These are phyloP conservation scores for Rhipidura dahli DNA, from an alignment of 2,113 vertebrate genomes.

Conservation along the genomic window DNA sequence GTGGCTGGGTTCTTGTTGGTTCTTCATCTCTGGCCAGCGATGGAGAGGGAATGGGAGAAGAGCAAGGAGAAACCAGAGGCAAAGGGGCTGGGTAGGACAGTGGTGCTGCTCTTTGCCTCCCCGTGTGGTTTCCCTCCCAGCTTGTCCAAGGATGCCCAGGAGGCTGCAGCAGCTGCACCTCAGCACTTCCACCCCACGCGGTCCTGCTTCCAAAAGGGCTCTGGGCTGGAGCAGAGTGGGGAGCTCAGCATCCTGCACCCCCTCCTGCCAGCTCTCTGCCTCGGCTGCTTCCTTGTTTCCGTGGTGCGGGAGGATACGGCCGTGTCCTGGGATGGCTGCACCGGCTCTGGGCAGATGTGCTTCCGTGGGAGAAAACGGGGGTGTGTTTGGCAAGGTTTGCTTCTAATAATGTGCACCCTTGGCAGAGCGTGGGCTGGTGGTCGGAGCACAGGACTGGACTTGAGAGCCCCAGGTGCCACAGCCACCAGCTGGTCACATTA, in stretches of 20 bases:
- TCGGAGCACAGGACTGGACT: neutral
- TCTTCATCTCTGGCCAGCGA: neutral
- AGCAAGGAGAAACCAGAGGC: neutral
- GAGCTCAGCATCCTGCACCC: neutral
- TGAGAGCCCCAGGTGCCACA: neutral
- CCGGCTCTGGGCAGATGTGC: neutral
- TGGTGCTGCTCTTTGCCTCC: neutral
- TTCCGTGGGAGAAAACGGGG: neutral
- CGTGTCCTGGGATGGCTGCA: neutral
- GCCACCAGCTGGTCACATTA: conserved; percentile 37
- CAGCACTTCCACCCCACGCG: neutral
- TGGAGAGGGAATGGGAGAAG: neutral
- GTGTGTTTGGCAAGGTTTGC: neutral
- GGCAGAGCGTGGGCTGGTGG: conserved; percentile 3
- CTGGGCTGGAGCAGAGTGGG: neutral
- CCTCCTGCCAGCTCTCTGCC: neutral
- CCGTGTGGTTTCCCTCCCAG: neutral
- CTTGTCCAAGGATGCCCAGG: conserved; percentile 49
- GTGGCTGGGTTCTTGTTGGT: neutral
- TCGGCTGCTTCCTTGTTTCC: neutral
- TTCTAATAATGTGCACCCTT: conserved; percentile 51
- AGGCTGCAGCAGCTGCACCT: conserved; percentile 55
- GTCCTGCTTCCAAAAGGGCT: neutral
- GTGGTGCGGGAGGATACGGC: neutral
- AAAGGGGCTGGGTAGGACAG: neutral